Base-by-base conservation (phyloP, 2,888 invertebrate genomes). In the Oeneis ivallda region DNA sequence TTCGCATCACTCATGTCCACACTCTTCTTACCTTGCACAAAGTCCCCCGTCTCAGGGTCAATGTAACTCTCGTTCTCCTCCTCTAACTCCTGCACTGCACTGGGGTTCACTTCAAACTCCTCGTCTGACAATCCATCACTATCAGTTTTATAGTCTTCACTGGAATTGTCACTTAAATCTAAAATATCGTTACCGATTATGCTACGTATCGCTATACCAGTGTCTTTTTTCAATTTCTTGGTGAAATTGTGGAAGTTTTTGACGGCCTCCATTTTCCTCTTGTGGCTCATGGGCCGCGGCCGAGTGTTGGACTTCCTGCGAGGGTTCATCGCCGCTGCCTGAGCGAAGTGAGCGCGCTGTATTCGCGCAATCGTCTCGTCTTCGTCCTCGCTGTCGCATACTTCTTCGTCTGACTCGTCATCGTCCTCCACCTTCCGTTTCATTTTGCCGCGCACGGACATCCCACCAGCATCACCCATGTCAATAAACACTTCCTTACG, bases 71-170 rank as follows among this genome's bases (percentile, higher is more conserved):
- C 89, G 75, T 92, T 85, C 62, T 88, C 92, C 57, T 89, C 89
- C 71, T 86, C 86, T 58, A 92, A 79, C 69, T 92, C 91, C 68
- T 89, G 78, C 39, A 89, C 91, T 58, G 92, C 92, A 75, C 76
- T 87, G 50, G 88, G 91, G 70, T 92, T 88, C 32, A 92, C 92
- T 50, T 84, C 84, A 82, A 92, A 92, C 71, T 92, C 92, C 68
- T 88, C 87, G 68, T 92, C 92, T 10, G 92, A 91, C 67, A 92
- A 80, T 52, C 92, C 92, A 80, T 92, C 92, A 86, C 90, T 92
- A 54, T 90, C 91, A 62, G 86, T 84, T 70, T 85, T 78, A 78
- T 83, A 85, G 50, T 85, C 85, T 67, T 89, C 89, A 86, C 92
- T 92, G 73, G 92, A 86, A 78, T 82, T 87, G 69, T 92, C 92